phyloP scores from a whole-genome alignment of 64 coral and sea anemone species.

The Dendronephthya gigantea region DNA sequence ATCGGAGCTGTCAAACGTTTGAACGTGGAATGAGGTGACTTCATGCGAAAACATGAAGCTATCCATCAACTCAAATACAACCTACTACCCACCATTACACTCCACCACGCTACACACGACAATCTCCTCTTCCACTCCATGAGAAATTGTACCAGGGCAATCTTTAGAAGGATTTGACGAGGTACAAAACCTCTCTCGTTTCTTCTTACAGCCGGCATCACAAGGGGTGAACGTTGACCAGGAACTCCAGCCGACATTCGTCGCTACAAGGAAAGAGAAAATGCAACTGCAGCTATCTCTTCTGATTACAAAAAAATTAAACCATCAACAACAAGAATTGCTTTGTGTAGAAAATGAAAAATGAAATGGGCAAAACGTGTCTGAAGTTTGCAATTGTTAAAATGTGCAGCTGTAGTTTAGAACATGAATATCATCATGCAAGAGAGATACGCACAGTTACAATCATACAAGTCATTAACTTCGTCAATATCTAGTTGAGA shows the following conservation, averaged over 20 bases:
- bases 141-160: background rate
- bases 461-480: background rate
- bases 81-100: background rate
- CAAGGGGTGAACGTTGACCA: background rate
- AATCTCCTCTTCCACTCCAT: background rate
- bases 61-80: too few relatives aligned
- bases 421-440: background rate
- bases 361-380: too few relatives aligned
- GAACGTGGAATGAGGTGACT: background rate
- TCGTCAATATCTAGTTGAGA: background rate
- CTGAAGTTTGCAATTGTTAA: too few relatives aligned
- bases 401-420: too few relatives aligned
- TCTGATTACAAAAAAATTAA: too few relatives aligned
- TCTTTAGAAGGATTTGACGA: background rate
- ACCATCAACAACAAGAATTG: too few relatives aligned
- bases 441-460: background rate
- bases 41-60: too few relatives aligned
- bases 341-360: too few relatives aligned
- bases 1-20: background rate
- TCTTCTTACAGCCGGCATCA: background rate
- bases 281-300: too few relatives aligned
- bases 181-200: background rate
- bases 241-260: background rate
- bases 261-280: background rate
- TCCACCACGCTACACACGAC: background rate